Evolutionary conservation across 1,140 invertebrate species (phyloP).

Genomic region (Tribolium castaneum): DNA sequence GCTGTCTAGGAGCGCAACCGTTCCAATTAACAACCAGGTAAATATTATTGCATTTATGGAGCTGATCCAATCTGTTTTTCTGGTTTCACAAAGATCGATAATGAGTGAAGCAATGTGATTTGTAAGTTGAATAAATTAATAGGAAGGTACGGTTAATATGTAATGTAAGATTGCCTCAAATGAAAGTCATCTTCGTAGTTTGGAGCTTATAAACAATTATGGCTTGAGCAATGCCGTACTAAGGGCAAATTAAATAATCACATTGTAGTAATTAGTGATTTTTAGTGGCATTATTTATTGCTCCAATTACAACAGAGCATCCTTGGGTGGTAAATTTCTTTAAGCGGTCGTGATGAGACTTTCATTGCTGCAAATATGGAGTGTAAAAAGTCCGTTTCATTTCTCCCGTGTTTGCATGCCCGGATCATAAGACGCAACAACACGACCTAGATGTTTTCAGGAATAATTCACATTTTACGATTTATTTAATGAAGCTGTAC

Average conservation of each 20-base stretch:
- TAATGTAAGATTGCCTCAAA: constrained; percentile 9
- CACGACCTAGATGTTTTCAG: neutral
- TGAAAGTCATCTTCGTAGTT: constrained; percentile 15
- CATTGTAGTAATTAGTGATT: neutral
- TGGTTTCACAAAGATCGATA: neutral
- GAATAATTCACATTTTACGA: constrained; percentile 8
- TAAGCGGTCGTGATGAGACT: constrained; percentile 10
- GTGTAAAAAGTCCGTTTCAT: constrained; percentile 24
- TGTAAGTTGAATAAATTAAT: constrained; percentile 13
- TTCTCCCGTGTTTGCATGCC: neutral
- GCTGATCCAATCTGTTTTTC: neutral
- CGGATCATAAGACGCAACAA: neutral
- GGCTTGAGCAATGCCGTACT: neutral
- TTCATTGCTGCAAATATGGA: constrained; percentile 29
- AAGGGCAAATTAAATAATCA: neutral
- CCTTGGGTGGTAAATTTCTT: constrained; percentile 33
- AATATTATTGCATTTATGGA: neutral
- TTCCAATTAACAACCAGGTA: neutral
- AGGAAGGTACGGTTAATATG: constrained; percentile 6
- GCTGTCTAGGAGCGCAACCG: neutral
- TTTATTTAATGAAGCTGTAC: constrained; percentile 5
- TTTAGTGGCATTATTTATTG: neutral
- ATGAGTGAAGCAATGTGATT: neutral
- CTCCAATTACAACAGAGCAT: neutral
- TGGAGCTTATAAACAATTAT: constrained; percentile 5